A percentile compares a stretch with the other conserved stretches of the same genome.
These are phyloP conservation scores for Tympanoctomys barrerae DNA, from an alignment of 2,797 vertebrate genomes.

Conservation along the genomic window DNA sequence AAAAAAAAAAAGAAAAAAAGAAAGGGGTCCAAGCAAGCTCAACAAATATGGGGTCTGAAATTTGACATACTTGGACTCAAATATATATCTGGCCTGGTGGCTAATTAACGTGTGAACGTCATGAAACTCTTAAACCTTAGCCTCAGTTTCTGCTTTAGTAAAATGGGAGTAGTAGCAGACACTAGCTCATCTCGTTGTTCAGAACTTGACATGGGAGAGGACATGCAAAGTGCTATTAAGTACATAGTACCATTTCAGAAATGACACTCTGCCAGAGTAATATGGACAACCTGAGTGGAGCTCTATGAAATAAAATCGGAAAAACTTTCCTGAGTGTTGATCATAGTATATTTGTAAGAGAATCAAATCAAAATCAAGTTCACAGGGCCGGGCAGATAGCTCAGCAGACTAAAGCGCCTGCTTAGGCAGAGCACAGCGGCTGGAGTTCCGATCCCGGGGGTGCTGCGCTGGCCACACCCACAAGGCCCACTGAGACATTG, in stretches of 20 bases:
- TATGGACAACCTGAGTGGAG: not conserved
- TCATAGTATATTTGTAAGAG: not conserved
- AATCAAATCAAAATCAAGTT: slow-evolving; percentile 67
- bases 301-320: not conserved
- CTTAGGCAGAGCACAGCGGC: no score
- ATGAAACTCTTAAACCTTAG: not conserved
- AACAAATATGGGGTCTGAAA: not conserved
- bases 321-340: not conserved
- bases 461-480: no score
- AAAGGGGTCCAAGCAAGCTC: not conserved
- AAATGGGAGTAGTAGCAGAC: not conserved
- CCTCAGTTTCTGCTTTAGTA: not conserved
- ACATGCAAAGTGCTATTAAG: not conserved
- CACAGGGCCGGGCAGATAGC: not conserved
- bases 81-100: not conserved
- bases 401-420: no score
- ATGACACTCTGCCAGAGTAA: fast-evolving
- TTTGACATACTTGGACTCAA: not conserved
- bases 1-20: no score
- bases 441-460: no score
- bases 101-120: not conserved
- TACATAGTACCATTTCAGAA: not conserved
- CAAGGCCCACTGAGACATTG: no score
- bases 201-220: not conserved
- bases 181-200: not conserved